Conservation (phyloP, 35 echinoderm and acorn worm genomes). For the Anneissia japonica region DNA sequence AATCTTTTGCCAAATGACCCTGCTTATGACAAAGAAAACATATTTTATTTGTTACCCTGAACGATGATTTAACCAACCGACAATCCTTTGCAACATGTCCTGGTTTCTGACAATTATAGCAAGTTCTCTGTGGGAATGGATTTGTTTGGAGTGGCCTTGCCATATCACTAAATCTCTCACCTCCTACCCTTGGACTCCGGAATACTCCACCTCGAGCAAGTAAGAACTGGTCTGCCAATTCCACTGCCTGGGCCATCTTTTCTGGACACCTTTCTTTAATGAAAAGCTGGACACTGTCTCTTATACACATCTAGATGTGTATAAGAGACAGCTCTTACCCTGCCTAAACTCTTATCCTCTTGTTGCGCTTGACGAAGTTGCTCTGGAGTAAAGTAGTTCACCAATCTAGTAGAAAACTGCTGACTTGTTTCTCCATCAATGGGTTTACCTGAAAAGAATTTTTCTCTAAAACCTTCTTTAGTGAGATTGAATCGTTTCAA, state of each 20-base stretch:
- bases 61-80: no score
- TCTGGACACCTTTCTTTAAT: constrained; percentile 40
- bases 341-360: constrained; percentile 1
- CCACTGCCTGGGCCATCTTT: neutral
- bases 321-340: constrained; percentile 20
- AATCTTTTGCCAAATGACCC: no score
- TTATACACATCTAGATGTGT: neutral
- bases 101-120: constrained; percentile 10
- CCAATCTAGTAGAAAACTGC: constrained; percentile 26
- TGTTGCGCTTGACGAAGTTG: constrained; percentile 13
- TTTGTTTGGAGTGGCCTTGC: no score
- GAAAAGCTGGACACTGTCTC: constrained; percentile 16
- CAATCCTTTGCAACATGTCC: constrained; percentile 35
- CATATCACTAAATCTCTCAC: no score
- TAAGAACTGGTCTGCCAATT: constrained; percentile 41
- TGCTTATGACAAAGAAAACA: no score
- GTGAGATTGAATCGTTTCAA: constrained; percentile 42
- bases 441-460: constrained; percentile 10
- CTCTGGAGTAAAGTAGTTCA: constrained; percentile 7
- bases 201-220: constrained; percentile 17
- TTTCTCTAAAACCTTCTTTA: constrained; percentile 26
- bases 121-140: neutral
- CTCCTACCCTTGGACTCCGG: no score
- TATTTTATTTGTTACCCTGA: no score
- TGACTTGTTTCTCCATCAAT: constrained; percentile 18